phyloP scores from a whole-genome alignment of 1,140 invertebrate genomes.

The Sminthurides bifidus region DNA sequence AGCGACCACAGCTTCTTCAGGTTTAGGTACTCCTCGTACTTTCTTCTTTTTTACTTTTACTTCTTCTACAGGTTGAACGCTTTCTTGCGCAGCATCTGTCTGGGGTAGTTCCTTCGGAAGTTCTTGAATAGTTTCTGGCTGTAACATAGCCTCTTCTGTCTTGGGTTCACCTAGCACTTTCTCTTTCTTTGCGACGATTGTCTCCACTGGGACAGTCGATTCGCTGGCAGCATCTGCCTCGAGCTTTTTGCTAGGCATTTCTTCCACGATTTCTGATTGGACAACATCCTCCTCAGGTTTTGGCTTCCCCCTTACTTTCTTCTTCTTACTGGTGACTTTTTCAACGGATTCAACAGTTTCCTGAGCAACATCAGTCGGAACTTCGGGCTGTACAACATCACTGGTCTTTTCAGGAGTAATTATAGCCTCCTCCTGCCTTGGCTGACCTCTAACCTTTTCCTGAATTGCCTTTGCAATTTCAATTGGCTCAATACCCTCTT shows the following conservation, averaged over 20 bases:
- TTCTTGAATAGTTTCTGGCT: neutral
- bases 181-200: conserved; percentile 21
- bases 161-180: conserved; percentile 3
- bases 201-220: conserved; percentile 11
- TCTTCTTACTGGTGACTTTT: neutral
- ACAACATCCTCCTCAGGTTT: neutral
- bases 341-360: neutral
- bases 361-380: neutral
- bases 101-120: neutral
- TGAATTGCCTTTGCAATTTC: neutral
- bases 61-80: neutral
- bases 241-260: neutral
- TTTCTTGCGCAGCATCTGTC: neutral
- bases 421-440: neutral
- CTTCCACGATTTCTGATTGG: neutral
- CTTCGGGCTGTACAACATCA: neutral
- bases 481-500: neutral
- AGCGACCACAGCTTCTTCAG: neutral
- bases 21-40: neutral
- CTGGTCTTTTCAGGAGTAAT: neutral
- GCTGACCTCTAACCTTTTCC: neutral
- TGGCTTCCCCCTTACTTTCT: neutral
- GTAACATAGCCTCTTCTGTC: neutral
- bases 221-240: neutral
- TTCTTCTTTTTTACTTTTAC: neutral